Conservation (phyloP, 2,113 vertebrate genomes). For the Carassius auratus region DNA sequence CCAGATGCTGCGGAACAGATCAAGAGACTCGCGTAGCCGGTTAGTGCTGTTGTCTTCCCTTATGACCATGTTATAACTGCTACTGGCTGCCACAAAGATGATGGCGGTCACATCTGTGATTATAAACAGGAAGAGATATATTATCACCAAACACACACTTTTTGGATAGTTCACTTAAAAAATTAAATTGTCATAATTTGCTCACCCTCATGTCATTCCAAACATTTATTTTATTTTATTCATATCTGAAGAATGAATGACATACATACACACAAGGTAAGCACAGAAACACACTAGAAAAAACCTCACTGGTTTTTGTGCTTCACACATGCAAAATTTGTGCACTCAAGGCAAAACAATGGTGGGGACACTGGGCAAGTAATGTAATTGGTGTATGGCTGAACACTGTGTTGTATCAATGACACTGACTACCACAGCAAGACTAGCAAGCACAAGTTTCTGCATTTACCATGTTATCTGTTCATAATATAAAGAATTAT, state of each 20-base stretch:
- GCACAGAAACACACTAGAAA: not conserved
- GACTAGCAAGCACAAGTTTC: too few species aligned
- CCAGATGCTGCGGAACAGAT: constrained; percentile 98
- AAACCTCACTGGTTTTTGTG: not conserved
- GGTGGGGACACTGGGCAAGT: too few species aligned
- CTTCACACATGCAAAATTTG: not conserved
- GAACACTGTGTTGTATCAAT: too few species aligned
- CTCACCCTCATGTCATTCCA: not conserved
- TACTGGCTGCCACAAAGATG: constrained; percentile 96
- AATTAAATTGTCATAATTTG: not conserved
- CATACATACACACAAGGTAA: not conserved
- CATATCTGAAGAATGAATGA: not conserved
- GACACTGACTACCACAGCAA: too few species aligned
- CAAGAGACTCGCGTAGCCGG: constrained; percentile 90
- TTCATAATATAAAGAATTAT: too few species aligned
- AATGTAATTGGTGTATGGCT: too few species aligned
- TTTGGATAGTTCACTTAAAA: not conserved
- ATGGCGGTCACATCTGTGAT: constrained; percentile 91
- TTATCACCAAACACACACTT: not conserved
- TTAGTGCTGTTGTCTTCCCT: constrained; percentile 98
- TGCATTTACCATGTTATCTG: too few species aligned
- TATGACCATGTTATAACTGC: constrained; percentile 99
- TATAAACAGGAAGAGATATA: not conserved
- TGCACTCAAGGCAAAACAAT: not conserved
- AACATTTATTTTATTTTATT: not conserved